Base-by-base conservation (phyloP, 2,888 invertebrate species). In the Drosophila melanosoma region DNA sequence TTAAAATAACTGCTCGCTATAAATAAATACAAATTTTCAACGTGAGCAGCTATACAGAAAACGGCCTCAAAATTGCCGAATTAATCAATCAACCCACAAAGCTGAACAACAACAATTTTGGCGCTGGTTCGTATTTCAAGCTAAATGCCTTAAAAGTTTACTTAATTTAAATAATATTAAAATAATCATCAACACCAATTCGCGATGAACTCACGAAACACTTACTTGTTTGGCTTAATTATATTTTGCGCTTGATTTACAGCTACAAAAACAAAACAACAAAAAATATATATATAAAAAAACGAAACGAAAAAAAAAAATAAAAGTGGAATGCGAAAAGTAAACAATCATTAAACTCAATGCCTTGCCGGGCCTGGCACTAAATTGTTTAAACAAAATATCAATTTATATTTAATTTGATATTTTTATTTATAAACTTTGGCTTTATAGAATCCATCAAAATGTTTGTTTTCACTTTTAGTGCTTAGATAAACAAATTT, bases 1-100 rank as follows among this genome's bases (percentile, higher is more conserved):
- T 59, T 61, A 35, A 49, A 38, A 3, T 66, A 35, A 61, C 65
- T 77, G 67, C 52, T 60, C 52, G 53, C 48, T 20, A 12, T 6
- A 29, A 29, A 35, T 12, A 48, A 49, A 40, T 12, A n/a, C 2
- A 32, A 20, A 54, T 36, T 45, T 58, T 56, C 54, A n/a, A 42
- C 36, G 36, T 42, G 23, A 53, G 40, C 29, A 63, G 51, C 51
- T 40, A 52, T 32, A 62, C 45, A 40, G 62, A 65, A 75, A 82
- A 83, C 83, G 80, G 83, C 87, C 84, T 81, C 90, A 87, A 91
- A 81, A 91, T 91, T 89, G 91, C 91, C 79, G 90, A 91, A 88
- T 75, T 91, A 82, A 90, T 90, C 64, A 82, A 89, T 87, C 75
- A 91, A 87, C 91, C 83, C 80, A 82, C 90, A 64, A 90, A 91